Percentiles rank a stretch among this genome's conserved stretches.
These are phyloP conservation scores for Chydorus sphaericus DNA, from an alignment of 2,888 invertebrate species.

Conservation along the genomic window DNA sequence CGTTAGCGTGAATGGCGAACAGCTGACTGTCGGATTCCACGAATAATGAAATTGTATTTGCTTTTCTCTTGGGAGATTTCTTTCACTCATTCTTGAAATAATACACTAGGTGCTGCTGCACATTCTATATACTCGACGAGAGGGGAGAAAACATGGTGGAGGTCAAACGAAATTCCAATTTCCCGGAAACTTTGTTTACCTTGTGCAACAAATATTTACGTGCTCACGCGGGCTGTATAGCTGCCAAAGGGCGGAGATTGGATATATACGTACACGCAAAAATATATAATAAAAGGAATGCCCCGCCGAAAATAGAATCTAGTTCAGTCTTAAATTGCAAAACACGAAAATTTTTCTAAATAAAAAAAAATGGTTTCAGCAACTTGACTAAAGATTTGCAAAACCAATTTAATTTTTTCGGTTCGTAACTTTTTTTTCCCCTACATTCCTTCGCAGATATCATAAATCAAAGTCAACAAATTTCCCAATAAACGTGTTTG, in stretches of 20 bases:
- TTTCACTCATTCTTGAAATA: constrained; percentile 3
- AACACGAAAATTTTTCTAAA: no score
- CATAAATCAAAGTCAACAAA: no score
- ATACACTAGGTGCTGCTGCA: no score
- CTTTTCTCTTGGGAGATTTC: no score
- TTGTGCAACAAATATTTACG: background rate
- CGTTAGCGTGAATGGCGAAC: constrained; percentile 4
- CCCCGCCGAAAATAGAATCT: background rate
- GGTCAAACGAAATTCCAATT: background rate
- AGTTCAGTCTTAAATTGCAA: no score
- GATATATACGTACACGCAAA: background rate
- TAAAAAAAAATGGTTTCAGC: no score
- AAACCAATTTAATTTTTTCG: no score
- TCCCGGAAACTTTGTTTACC: constrained; percentile 2
- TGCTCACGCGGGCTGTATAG: no score
- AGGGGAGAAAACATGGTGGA: background rate
- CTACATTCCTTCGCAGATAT: no score
- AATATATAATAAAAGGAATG: background rate
- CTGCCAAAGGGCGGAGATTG: background rate
- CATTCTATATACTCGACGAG: background rate
- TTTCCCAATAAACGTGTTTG: no score
- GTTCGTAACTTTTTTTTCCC: no score
- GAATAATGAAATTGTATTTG: background rate
- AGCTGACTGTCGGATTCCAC: background rate
- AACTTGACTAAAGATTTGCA: no score